A percentile compares a stretch with the other conserved stretches of the same genome.
These are phyloP conservation scores for Phrynocephalus forsythii DNA, from an alignment of 2,797 vertebrate genomes.

Conservation along the genomic window DNA sequence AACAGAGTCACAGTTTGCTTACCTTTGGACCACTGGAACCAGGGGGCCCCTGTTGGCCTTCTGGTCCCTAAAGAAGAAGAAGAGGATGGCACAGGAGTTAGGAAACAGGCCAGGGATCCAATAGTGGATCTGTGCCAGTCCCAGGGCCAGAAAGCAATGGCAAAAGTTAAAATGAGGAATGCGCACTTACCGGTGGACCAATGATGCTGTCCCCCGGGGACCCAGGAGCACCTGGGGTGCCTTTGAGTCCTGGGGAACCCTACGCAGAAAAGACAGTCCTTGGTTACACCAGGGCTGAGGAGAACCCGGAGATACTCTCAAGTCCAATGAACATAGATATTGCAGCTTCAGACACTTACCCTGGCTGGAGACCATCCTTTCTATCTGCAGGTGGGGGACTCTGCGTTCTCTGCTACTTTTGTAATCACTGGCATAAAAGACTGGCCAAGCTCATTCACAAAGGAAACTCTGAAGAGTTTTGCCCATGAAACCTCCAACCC, in stretches of 20 bases:
- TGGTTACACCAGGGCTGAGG: background rate
- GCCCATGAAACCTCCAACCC: background rate
- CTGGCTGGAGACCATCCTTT: background rate
- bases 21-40: conserved; percentile 85
- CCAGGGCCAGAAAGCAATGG: too few relatives aligned
- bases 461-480: background rate
- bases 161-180: accelerated
- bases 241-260: conserved; percentile 84
- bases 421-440: too few relatives aligned
- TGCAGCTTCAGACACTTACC: too few relatives aligned
- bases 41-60: conserved; percentile 80
- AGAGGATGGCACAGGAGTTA: background rate
- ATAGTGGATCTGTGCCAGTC: accelerated
- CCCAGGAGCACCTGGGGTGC: conserved; percentile 84
- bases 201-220: conserved; percentile 73
- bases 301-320: too few relatives aligned
- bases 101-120: background rate
- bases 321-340: too few relatives aligned
- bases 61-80: conserved; percentile 67
- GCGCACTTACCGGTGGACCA: conserved; percentile 82
- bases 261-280: conserved; percentile 61
- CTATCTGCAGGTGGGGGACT: background rate
- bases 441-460: too few relatives aligned
- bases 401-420: background rate
- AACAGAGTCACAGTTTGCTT: conserved; percentile 64